These are phyloP conservation scores for Syngnathus floridae DNA, from an alignment of 2,113 vertebrate genomes.

Conservation along the genomic window DNA sequence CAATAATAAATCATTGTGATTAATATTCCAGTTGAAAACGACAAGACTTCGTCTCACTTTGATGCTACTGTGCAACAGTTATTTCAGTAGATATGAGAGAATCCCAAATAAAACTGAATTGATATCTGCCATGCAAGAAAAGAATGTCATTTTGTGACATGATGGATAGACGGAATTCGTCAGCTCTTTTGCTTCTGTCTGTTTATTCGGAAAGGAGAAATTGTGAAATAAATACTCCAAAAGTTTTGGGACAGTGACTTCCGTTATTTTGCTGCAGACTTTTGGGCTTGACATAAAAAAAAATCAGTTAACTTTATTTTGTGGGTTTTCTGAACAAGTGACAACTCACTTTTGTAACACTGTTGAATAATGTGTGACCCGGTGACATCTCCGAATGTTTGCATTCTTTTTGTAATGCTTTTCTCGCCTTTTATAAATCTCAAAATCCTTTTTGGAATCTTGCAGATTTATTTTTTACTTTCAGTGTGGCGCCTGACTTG, in stretches of 20 bases:
- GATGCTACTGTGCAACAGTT: not conserved
- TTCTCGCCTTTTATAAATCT: too few relatives aligned
- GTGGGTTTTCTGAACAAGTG: too few relatives aligned
- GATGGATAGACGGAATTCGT: slow-evolving; percentile 7
- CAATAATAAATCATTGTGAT: not conserved
- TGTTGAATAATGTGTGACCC: too few relatives aligned
- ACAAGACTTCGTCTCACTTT: slow-evolving; percentile 9
- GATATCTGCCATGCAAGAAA: slow-evolving; percentile 12
- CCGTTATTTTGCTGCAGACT: too few relatives aligned
- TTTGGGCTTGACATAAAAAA: too few relatives aligned
- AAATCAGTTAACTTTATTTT: too few relatives aligned
- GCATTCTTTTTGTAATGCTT: too few relatives aligned
- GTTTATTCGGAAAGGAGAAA: not conserved
- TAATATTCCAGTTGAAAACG: not conserved
- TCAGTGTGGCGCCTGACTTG: too few relatives aligned
- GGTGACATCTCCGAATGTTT: too few relatives aligned
- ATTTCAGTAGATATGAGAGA: slow-evolving; percentile 10
- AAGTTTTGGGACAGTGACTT: not conserved
- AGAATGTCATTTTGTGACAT: slow-evolving; percentile 9
- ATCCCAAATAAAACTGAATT: slow-evolving; percentile 5
- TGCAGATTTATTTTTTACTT: too few relatives aligned
- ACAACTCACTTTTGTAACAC: too few relatives aligned
- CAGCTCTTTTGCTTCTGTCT: not conserved
- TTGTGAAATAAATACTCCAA: not conserved
- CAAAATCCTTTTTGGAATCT: too few relatives aligned